Conservation (phyloP, 30 jellyfish, hydroid and myxozoan genomes). For the Cassiopea andromeda region DNA sequence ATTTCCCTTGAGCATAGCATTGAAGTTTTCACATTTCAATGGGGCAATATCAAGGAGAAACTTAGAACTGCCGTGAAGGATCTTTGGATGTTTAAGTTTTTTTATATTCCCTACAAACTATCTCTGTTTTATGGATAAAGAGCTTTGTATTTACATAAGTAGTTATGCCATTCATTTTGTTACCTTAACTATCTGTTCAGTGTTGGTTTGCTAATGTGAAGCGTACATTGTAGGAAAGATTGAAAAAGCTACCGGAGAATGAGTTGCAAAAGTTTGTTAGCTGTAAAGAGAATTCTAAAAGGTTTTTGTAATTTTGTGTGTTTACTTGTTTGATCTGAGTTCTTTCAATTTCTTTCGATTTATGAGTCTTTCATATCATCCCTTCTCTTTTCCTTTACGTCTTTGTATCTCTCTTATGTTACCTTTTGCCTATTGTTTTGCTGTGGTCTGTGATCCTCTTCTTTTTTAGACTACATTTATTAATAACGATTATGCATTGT, state of each 20-base stretch:
- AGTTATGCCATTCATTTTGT: background rate
- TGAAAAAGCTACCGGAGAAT: constrained; percentile 31
- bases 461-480: background rate
- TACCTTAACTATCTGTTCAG: background rate
- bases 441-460: background rate
- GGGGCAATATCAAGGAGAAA: background rate
- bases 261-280: constrained; percentile 22
- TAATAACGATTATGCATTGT: background rate
- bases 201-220: background rate
- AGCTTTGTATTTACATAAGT: background rate
- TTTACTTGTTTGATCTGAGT: background rate
- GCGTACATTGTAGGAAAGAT: constrained; percentile 1
- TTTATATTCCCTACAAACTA: background rate
- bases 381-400: too few species aligned
- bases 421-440: background rate
- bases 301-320: background rate
- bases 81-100: background rate
- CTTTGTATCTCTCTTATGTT: background rate
- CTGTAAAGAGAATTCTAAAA: constrained; percentile 3
- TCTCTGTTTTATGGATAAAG: background rate
- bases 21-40: background rate
- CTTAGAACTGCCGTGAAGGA: background rate
- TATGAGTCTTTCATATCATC: background rate
- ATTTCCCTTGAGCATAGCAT: background rate
- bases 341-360: background rate